Evolutionary conservation across 2,113 vertebrate genomes (phyloP).

Genomic region (Catharus fuscescens): DNA sequence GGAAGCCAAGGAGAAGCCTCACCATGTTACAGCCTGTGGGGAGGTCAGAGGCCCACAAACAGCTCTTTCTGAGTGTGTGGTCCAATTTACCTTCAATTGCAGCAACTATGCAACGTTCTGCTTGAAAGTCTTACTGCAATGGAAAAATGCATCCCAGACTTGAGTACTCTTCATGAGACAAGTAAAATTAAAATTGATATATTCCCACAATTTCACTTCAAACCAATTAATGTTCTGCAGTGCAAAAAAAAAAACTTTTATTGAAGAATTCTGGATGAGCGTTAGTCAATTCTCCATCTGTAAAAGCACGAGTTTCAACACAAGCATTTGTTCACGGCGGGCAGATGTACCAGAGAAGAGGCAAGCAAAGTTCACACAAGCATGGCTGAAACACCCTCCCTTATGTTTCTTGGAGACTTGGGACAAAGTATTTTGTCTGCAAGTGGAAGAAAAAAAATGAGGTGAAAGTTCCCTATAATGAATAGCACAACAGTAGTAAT

Average conservation of each 20-base stretch:
- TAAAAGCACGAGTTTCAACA: conserved; percentile 27
- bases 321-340: rapidly evolving
- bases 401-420: background rate
- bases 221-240: background rate
- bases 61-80: background rate
- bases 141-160: background rate
- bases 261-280: background rate
- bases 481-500: background rate
- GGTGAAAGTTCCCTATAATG: background rate
- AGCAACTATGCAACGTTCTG: background rate
- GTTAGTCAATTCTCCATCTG: background rate
- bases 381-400: background rate
- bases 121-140: background rate
- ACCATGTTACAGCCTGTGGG: background rate
- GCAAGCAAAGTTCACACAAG: background rate
- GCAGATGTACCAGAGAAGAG: background rate
- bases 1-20: background rate
- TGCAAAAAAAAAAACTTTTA: background rate
- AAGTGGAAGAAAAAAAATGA: background rate
- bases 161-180: background rate
- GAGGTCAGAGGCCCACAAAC: background rate
- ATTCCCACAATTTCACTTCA: background rate
- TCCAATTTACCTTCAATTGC: background rate
- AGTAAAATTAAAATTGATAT: background rate
- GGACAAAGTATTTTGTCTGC: background rate